Conservation (phyloP, 1,140 invertebrate genomes). For the Elymnias hypermnestra region DNA sequence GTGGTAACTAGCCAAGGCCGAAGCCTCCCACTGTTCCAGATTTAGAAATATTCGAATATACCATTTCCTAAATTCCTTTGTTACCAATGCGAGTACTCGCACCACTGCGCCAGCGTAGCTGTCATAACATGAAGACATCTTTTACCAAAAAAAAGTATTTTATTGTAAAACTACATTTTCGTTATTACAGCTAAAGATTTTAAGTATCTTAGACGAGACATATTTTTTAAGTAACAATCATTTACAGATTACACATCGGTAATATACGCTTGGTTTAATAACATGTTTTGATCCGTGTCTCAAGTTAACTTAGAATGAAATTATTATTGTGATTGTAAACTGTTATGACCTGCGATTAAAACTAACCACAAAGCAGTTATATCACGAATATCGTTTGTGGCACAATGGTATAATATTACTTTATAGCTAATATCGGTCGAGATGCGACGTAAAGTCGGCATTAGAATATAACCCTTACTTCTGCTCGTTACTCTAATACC, state of each 20-base stretch:
- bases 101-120: too few relatives aligned
- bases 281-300: constrained; percentile 47
- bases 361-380: constrained; percentile 49
- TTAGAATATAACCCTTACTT: constrained; percentile 42
- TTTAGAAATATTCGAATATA: too few relatives aligned
- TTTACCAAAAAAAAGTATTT: too few relatives aligned
- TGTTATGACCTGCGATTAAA: constrained; percentile 62
- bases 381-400: constrained; percentile 32
- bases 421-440: constrained; percentile 52
- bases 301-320: constrained; percentile 53
- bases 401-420: constrained; percentile 35
- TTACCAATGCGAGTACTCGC: too few relatives aligned
- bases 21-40: too few relatives aligned
- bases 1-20: too few relatives aligned
- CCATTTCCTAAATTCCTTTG: too few relatives aligned
- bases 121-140: too few relatives aligned
- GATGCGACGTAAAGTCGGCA: constrained; percentile 35
- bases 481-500: constrained; percentile 41
- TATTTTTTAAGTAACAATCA: too few relatives aligned
- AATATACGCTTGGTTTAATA: constrained; percentile 41
- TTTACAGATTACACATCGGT: too few relatives aligned
- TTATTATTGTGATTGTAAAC: constrained; percentile 69
- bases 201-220: too few relatives aligned
- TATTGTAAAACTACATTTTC: too few relatives aligned
- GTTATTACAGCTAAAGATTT: background rate